Evolutionary conservation across 53 echinoderm and acorn worm species (phyloP).

Genomic region (Paracentrotus lividus): DNA sequence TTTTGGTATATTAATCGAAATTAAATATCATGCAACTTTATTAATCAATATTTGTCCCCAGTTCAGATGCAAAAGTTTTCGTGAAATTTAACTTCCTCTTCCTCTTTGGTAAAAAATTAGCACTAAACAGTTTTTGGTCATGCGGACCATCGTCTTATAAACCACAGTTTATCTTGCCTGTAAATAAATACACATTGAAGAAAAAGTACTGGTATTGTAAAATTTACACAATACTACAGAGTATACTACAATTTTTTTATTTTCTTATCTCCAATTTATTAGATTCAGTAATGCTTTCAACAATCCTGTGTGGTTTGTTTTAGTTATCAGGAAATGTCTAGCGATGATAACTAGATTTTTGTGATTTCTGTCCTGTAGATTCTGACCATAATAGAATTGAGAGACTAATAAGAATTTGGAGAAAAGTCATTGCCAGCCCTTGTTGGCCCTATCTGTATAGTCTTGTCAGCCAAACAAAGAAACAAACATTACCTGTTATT

Average conservation of each 20-base stretch:
- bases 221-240: background rate
- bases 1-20: too few relatives aligned
- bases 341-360: background rate
- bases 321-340: background rate
- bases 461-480: background rate
- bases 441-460: background rate
- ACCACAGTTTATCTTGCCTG: constrained; percentile 51
- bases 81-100: too few relatives aligned
- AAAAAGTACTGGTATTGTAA: constrained; percentile 51
- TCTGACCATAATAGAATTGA: background rate
- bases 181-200: constrained; percentile 49
- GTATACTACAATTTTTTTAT: constrained; percentile 16
- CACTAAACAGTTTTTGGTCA: background rate
- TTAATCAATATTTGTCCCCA: background rate
- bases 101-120: too few relatives aligned
- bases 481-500: background rate
- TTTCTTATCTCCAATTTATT: background rate
- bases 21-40: too few relatives aligned
- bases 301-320: background rate
- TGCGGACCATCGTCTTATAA: background rate
- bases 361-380: background rate
- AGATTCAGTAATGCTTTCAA: background rate
- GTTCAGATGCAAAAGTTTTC: background rate
- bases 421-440: background rate
- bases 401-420: background rate